Evolutionary conservation across 2,888 invertebrate genomes (phyloP), one percentile per base, ranked within the genome.

Genomic region (Caenorhabditis sp.): DNA sequence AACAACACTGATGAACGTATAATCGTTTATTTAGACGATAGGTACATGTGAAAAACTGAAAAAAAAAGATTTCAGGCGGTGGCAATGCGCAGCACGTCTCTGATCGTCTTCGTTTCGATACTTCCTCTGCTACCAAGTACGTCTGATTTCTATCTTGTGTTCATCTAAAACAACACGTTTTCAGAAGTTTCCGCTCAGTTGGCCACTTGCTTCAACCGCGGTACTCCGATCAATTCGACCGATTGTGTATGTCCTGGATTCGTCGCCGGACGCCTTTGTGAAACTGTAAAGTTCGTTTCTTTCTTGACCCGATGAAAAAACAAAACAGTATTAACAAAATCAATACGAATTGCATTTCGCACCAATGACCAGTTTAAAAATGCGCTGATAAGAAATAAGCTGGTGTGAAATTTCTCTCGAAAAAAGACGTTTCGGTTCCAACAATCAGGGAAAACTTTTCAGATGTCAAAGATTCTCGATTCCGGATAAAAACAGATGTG

Each of bases 391-490:
- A 46, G 22, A 46, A 46, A 5, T 2, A 24, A 20, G n/a, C n/a
- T n/a, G n/a, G n/a, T n/a, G n/a, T n/a, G n/a, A n/a, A n/a, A n/a
- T n/a, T n/a, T n/a, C n/a, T n/a, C 3, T 9, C 7, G 17, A n/a
- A 37, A n/a, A n/a, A n/a, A n/a, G n/a, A n/a, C n/a, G n/a, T n/a
- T n/a, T n/a, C n/a, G n/a, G 27, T 24, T n/a, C 13, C 26, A 48
- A 11, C 11, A 27, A 2, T 26, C 5, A 24, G 24, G 13, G 9
- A 4, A 24, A 22, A 5, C 0, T 41, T 58, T 68, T 26, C 61
- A 78, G 78, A 35, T 79, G 79, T 20, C 72, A 72, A 26, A 24
- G 79, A 26, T 72, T 43, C 26, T 62, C 63, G 13, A 56, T 79
- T 50, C 68, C 68, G 0, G 76, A 78, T 52, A 68, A 68, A 20